Conservation (phyloP, 2,888 invertebrate species). For the Ichneumoninae sp. region DNA sequence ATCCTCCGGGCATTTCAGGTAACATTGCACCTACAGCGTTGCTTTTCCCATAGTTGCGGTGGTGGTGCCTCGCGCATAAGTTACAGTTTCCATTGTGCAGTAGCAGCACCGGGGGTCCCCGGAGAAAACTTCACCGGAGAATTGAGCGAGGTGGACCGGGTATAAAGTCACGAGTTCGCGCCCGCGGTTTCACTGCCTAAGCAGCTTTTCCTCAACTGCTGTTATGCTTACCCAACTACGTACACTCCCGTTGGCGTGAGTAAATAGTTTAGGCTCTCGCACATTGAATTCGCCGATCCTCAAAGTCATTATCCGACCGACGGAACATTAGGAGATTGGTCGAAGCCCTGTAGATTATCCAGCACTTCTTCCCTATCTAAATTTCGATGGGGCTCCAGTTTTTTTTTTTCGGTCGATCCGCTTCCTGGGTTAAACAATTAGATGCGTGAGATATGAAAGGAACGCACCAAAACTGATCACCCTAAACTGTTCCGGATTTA, state of each 20-base stretch:
- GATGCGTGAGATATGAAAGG: no score
- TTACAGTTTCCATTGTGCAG: slow-evolving; percentile 77
- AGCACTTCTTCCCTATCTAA: neutral
- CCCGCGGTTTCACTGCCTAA: slow-evolving; percentile 69
- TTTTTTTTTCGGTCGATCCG: no score
- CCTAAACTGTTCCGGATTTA: no score
- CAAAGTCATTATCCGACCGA: slow-evolving; percentile 14
- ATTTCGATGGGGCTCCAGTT: neutral
- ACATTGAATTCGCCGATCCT: slow-evolving; percentile 3
- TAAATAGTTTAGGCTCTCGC: neutral
- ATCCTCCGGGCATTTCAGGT: slow-evolving; percentile 15
- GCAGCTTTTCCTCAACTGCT: slow-evolving; percentile 74
- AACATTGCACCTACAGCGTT: slow-evolving; percentile 7
- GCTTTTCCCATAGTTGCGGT: slow-evolving; percentile 34
- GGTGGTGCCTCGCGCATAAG: slow-evolving; percentile 70
- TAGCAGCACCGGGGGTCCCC: slow-evolving; percentile 63
- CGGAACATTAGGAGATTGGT: neutral
- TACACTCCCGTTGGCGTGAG: neutral
- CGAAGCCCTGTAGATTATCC: neutral
- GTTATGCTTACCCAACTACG: slow-evolving; percentile 7
- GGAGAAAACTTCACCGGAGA: slow-evolving; percentile 72
- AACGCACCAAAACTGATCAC: no score
- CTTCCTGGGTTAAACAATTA: no score
- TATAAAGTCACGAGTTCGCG: slow-evolving; percentile 68
- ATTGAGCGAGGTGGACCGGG: slow-evolving; percentile 54